phyloP scores from a whole-genome alignment of 2,888 invertebrate genomes.

The Stenoptilia bipunctidactyla region DNA sequence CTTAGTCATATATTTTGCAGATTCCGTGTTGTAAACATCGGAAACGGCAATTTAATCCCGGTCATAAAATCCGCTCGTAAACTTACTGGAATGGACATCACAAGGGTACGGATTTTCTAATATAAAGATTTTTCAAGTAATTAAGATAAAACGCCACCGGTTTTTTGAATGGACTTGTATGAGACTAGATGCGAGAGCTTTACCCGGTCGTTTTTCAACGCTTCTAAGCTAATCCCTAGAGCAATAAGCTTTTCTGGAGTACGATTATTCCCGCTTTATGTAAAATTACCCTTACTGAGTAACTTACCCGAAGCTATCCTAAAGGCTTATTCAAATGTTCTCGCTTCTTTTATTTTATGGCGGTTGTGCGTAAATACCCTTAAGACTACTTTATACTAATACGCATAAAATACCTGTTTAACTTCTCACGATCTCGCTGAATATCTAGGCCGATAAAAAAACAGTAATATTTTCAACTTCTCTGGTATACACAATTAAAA shows the following conservation, averaged over 20 bases:
- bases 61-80: conserved; percentile 67
- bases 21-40: conserved; percentile 55
- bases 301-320: conserved; percentile 61
- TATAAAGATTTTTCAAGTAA: conserved; percentile 67
- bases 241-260: conserved; percentile 66
- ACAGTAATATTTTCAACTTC: no score
- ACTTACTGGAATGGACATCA: conserved; percentile 67
- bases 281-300: conserved; percentile 68
- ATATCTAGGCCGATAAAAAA: conserved; percentile 16
- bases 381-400: no score
- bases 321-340: conserved; percentile 57
- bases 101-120: conserved; percentile 65
- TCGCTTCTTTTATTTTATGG: conserved; percentile 37
- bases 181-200: conserved; percentile 18
- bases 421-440: conserved; percentile 30
- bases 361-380: conserved; percentile 17
- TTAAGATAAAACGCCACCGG: conserved; percentile 66
- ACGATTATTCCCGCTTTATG: conserved; percentile 58
- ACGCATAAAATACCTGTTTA: no score
- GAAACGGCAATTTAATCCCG: conserved; percentile 63
- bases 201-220: conserved; percentile 56
- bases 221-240: conserved; percentile 64
- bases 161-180: conserved; percentile 57
- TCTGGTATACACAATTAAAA: no score
- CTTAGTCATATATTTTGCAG: conserved; percentile 26